phyloP scores from a whole-genome alignment of 2,888 invertebrate species.

The Nomada hirtipes region DNA sequence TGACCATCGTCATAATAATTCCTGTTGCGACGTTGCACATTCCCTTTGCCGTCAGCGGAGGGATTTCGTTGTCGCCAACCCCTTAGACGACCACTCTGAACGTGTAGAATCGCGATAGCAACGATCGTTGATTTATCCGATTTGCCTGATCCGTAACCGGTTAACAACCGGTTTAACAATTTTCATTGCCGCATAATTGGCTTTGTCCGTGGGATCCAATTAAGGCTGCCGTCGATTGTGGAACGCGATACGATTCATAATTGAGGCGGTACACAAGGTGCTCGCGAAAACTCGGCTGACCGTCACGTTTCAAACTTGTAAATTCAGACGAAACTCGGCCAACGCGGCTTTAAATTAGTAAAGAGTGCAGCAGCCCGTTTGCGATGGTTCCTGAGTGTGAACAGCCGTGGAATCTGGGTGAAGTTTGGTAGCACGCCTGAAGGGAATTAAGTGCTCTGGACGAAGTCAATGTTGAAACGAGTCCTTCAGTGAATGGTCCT shows the following conservation, averaged over 20 bases:
- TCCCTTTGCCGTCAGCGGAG: slow-evolving; percentile 26
- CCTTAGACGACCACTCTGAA: too few species aligned
- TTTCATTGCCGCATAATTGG: slow-evolving; percentile 26
- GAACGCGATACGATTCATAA: slow-evolving; percentile 36
- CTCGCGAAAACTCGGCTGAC: slow-evolving; percentile 23
- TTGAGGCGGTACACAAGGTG: slow-evolving; percentile 8
- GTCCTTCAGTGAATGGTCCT: neutral
- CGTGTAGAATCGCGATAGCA: neutral
- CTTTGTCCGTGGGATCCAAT: slow-evolving; percentile 49
- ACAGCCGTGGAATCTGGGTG: slow-evolving; percentile 38
- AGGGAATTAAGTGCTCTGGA: slow-evolving; percentile 24
- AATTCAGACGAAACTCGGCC: slow-evolving; percentile 29
- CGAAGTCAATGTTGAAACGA: slow-evolving; percentile 22
- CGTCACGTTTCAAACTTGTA: neutral
- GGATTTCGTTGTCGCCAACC: slow-evolving; percentile 11
- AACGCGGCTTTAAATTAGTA: slow-evolving; percentile 32
- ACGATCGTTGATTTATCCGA: slow-evolving; percentile 32
- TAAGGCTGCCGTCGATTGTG: slow-evolving; percentile 50
- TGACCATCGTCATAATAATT: slow-evolving; percentile 44
- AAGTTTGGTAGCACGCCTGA: slow-evolving; percentile 47
- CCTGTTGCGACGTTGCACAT: slow-evolving; percentile 6
- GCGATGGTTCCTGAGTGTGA: slow-evolving; percentile 1
- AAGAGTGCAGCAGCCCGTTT: slow-evolving; percentile 6
- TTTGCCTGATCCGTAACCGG: slow-evolving; percentile 14
- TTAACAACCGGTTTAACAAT: neutral